phyloP scores from a whole-genome alignment of 2,113 vertebrate genomes.

The Macroglossus sobrinus region DNA sequence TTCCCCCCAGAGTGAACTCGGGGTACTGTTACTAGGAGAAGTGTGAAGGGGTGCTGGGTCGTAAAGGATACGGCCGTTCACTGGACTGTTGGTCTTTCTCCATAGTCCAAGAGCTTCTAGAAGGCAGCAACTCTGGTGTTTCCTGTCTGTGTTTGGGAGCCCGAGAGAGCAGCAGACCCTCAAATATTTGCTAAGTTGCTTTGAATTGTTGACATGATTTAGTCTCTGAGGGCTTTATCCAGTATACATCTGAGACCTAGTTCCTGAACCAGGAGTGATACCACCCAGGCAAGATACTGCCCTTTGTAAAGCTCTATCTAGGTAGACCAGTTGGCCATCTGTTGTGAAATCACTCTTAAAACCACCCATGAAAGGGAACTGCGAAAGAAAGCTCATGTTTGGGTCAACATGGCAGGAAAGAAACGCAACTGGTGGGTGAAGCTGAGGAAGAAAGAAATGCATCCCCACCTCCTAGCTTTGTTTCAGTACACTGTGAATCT shows the following conservation, averaged over 20 bases:
- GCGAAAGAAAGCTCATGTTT: not conserved
- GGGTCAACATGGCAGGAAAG: not conserved
- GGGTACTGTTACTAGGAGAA: not conserved
- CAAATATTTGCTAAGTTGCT: constrained; percentile 6
- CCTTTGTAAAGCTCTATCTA: not conserved
- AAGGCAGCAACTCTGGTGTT: not conserved
- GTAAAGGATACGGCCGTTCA: not conserved
- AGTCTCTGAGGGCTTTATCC: not conserved
- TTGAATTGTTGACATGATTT: constrained; percentile 16
- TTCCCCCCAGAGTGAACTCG: not conserved
- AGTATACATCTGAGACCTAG: not conserved
- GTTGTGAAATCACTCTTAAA: not conserved
- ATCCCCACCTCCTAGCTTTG: not conserved
- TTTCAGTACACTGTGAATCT: not conserved
- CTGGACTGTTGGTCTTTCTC: not conserved
- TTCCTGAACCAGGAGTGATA: not conserved
- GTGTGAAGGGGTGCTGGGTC: not conserved
- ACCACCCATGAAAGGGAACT: not conserved
- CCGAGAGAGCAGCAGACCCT: not conserved
- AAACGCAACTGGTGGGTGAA: not conserved
- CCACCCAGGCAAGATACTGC: not conserved
- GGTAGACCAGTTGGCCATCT: not conserved
- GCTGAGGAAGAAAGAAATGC: not conserved
- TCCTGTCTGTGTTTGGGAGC: not conserved
- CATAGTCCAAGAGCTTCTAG: not conserved